Evolutionary conservation across 2,888 invertebrate species (phyloP).

Genomic region (Ganaspis brasiliensis): DNA sequence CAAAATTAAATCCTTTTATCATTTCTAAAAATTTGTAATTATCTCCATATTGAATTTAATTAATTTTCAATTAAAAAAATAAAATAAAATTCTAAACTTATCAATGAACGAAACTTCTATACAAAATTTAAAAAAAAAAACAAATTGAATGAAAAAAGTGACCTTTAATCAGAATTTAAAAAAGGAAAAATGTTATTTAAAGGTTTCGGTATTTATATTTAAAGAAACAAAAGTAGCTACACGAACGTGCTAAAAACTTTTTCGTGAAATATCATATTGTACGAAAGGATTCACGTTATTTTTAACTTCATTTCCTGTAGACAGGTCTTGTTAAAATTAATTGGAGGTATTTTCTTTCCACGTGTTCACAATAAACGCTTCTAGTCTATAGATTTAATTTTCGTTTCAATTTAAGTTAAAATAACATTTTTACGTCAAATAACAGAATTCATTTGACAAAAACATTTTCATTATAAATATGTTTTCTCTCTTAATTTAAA

Average conservation of each 20-base stretch:
- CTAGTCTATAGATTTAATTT: slow-evolving; percentile 22
- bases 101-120: too few relatives aligned
- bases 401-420: slow-evolving; percentile 10
- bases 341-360: not conserved
- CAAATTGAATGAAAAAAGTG: too few relatives aligned
- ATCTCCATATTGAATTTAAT: too few relatives aligned
- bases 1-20: too few relatives aligned
- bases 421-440: not conserved
- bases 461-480: not conserved
- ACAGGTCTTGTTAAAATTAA: slow-evolving; percentile 1
- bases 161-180: too few relatives aligned
- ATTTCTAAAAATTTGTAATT: too few relatives aligned
- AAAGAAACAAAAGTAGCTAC: not conserved
- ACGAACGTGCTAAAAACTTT: not conserved
- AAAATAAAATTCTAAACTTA: too few relatives aligned
- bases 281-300: not conserved
- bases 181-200: too few relatives aligned
- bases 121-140: too few relatives aligned
- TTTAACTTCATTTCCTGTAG: not conserved
- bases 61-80: too few relatives aligned
- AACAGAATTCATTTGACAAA: not conserved
- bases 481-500: too few relatives aligned
- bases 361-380: slow-evolving; percentile 24
- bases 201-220: not conserved
- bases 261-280: not conserved